A percentile compares a stretch with the other conserved stretches of the same genome.
Evolutionary conservation across 2,797 vertebrate genomes (phyloP).

Genomic region (Parotocinclus haroldoi): DNA sequence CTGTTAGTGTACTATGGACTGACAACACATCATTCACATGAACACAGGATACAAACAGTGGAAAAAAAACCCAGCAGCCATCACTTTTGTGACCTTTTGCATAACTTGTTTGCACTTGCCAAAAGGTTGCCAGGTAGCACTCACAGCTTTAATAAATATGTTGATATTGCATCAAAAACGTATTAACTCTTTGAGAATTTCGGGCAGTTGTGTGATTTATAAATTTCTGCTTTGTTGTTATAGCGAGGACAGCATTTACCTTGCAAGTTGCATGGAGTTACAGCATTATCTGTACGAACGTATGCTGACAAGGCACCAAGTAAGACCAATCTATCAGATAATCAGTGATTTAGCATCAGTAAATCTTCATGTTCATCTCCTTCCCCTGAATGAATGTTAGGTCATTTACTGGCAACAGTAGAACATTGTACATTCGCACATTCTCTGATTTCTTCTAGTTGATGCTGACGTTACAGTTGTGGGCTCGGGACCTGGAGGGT

Average conservation of each 20-base stretch:
- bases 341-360: too few species aligned
- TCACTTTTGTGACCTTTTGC: too few species aligned
- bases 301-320: conserved; percentile 87
- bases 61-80: too few species aligned
- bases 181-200: too few species aligned
- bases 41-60: too few species aligned
- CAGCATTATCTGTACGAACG: conserved; percentile 75
- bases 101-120: too few species aligned
- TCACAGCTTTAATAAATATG: too few species aligned
- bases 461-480: conserved; percentile 95
- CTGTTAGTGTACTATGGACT: too few species aligned
- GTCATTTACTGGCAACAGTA: background rate
- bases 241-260: conserved; percentile 81
- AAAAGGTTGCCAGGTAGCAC: too few species aligned
- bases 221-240: background rate
- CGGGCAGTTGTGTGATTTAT: background rate
- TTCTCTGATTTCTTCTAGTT: conserved; percentile 65
- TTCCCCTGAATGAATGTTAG: background rate
- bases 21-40: too few species aligned
- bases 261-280: conserved; percentile 78
- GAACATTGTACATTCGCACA: background rate
- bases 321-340: conserved; percentile 46
- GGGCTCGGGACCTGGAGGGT: conserved; percentile 95
- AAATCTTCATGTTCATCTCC: too few species aligned
- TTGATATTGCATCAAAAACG: too few species aligned